Evolutionary conservation across 92 coral and sea anemone genomes (phyloP).

Genomic region (Meandrina meandrites): DNA sequence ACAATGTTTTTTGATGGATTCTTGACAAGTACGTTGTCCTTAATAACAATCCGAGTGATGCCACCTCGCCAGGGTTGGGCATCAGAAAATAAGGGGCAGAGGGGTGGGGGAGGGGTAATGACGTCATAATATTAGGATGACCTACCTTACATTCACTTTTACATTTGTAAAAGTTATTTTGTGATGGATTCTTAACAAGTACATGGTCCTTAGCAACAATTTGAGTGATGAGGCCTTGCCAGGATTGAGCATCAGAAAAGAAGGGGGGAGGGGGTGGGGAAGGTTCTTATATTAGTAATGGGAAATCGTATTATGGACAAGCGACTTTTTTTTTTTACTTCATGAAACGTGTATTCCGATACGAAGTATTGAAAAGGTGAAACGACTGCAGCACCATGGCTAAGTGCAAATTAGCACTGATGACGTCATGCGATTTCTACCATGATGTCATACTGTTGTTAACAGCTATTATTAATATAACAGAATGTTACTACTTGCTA

Average conservation of each 20-base stretch:
- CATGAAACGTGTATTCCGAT: slow-evolving; percentile 1
- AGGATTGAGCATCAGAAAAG: slow-evolving; percentile 34
- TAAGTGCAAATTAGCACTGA: slow-evolving; percentile 9
- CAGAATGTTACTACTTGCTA: slow-evolving; percentile 8
- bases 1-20: slow-evolving; percentile 3
- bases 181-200: slow-evolving; percentile 15
- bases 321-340: background rate
- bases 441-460: background rate
- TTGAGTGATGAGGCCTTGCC: slow-evolving; percentile 27
- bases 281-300: background rate
- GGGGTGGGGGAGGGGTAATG: slow-evolving; percentile 25
- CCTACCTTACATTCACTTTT: slow-evolving; percentile 18
- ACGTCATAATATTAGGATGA: slow-evolving; percentile 9
- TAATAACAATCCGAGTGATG: slow-evolving; percentile 32
- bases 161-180: slow-evolving; percentile 24
- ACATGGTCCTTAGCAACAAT: slow-evolving; percentile 29
- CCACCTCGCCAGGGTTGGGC: background rate
- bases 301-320: no score
- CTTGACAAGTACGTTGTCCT: slow-evolving; percentile 9
- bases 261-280: slow-evolving; percentile 32
- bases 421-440: background rate
- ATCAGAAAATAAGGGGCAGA: slow-evolving; percentile 11
- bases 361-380: slow-evolving; percentile 17
- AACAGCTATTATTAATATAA: no score
- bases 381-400: slow-evolving; percentile 24